Evolutionary conservation across 2,888 invertebrate genomes (phyloP), one percentile per base, ranked within the genome.

Genomic region (Nasonia oneida): DNA sequence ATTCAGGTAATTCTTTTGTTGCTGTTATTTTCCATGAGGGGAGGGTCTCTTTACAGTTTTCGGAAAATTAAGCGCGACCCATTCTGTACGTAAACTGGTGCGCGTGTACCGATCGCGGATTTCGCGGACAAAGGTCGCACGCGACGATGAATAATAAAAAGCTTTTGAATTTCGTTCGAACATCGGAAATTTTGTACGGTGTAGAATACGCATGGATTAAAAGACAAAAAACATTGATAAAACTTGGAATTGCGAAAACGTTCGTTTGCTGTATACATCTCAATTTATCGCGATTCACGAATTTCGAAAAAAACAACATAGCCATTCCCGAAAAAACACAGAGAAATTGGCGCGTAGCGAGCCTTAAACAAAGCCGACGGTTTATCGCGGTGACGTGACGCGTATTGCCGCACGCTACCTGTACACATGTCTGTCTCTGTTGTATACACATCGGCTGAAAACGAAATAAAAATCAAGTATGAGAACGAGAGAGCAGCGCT

Each of bases 401-500:
- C 71, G 71, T 71, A 14, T 37, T n/a, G 18, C 29, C 0, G 29
- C 29, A 3, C 39, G 39, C 37, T 37, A 71, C n/a, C n/a, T 15
- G n/a, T 70, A 15, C 37, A 18, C 18, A 14, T 70, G 33, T 70
- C 37, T 23, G 29, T 14, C 15, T 33, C 33, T 23, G 74, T 37
- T 39, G 29, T 42, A 8, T 74, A 42, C 33, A 29, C 53, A 53
- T 29, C 18, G 61, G 10, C 15, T 23, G 23, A 71, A 71, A 47
- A 6, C 23, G 70, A n/a, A 74, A 83, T 50, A n/a, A 76, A 80
- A 39, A 42, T 71, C n/a, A 71, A 71, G 71, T 39, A 8, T n/a
- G 39, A n/a, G 37, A 37, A 37, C 6, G 70, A 70, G 70, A 29
- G 64, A 29, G 29, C 3, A 29, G 0, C 42, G 70, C n/a, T 78